Conservation (phyloP, 1,140 invertebrate species). For the Drosophila mojavensis region DNA sequence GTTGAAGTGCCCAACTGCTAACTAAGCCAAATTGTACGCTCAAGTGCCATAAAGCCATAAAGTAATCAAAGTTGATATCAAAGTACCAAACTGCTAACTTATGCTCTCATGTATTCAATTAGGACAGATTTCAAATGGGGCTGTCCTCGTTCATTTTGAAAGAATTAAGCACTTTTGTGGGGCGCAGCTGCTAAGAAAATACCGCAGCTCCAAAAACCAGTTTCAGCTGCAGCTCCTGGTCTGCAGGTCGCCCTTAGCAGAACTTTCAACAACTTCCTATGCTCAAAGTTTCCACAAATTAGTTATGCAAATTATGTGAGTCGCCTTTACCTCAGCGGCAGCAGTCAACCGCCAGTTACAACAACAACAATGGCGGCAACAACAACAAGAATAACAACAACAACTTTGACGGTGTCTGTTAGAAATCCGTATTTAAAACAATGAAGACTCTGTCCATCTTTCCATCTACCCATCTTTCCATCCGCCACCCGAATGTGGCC, state of each 20-base stretch:
- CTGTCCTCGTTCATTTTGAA: conserved; percentile 65
- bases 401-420: conserved; percentile 12
- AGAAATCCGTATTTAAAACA: conserved; percentile 76
- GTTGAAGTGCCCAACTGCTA: conserved; percentile 22
- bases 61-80: conserved; percentile 82
- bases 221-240: conserved; percentile 26
- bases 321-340: conserved; percentile 68
- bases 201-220: conserved; percentile 39
- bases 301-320: conserved; percentile 82
- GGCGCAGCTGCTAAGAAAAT: conserved; percentile 70
- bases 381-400: conserved; percentile 14
- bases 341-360: conserved; percentile 47
- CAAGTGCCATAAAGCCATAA: conserved; percentile 81
- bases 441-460: conserved; percentile 52
- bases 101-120: conserved; percentile 81
- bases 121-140: conserved; percentile 76
- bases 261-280: conserved; percentile 82
- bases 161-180: conserved; percentile 80
- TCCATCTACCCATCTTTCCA: background rate
- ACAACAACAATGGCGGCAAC: conserved; percentile 1
- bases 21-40: conserved; percentile 80
- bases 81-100: conserved; percentile 79
- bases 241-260: conserved; percentile 56
- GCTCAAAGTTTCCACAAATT: conserved; percentile 80
- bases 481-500: conserved; percentile 38